phyloP scores from a whole-genome alignment of 2,797 vertebrate species.

The Pantherophis alleghaniensis region DNA sequence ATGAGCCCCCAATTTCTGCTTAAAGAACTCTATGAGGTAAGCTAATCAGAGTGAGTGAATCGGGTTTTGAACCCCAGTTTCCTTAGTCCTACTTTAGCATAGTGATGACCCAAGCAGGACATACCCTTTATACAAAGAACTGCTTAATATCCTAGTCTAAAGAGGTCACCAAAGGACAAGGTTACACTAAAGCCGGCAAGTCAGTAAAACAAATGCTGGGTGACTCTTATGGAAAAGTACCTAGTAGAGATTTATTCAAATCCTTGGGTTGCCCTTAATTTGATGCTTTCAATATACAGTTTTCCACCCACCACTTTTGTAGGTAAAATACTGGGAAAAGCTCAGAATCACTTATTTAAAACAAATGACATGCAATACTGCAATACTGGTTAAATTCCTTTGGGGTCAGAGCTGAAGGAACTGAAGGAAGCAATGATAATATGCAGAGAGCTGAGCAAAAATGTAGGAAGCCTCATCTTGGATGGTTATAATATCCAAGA shows the following conservation, averaged over 20 bases:
- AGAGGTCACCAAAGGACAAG: rapidly evolving
- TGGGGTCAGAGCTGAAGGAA: slow-evolving; percentile 39
- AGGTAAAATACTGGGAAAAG: slow-evolving; percentile 8
- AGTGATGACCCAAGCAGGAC: background rate
- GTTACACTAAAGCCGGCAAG: rapidly evolving
- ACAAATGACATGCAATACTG: slow-evolving; percentile 27
- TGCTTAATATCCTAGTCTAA: rapidly evolving
- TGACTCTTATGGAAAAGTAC: background rate
- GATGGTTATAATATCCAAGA: background rate
- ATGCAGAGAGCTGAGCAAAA: background rate
- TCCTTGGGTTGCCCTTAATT: rapidly evolving
- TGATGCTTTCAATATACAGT: slow-evolving; percentile 5
- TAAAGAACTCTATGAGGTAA: background rate
- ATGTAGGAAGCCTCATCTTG: slow-evolving; percentile 1
- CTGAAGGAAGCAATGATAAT: slow-evolving; percentile 19
- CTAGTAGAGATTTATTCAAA: background rate
- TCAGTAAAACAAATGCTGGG: rapidly evolving
- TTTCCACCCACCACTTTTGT: slow-evolving; percentile 29
- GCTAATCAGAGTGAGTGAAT: background rate
- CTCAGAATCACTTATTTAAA: slow-evolving; percentile 41
- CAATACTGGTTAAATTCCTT: slow-evolving; percentile 31
- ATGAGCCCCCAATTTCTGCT: background rate
- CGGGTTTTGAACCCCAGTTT: background rate
- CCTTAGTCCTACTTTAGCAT: background rate
- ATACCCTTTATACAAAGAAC: background rate